Conservation (phyloP, 1,140 invertebrate species). For the Hormaphis cornu region DNA sequence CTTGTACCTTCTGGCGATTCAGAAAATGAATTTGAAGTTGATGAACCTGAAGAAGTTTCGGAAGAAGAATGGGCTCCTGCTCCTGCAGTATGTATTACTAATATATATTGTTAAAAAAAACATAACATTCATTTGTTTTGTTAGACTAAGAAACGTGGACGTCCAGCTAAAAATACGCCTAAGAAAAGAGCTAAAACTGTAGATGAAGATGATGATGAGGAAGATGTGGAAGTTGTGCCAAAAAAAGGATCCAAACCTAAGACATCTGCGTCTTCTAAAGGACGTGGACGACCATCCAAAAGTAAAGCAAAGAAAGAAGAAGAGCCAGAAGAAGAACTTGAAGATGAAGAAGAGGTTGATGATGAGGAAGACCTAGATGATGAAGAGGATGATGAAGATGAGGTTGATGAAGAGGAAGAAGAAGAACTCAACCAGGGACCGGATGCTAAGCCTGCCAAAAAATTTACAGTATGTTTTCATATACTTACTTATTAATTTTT, state of each 20-base stretch:
- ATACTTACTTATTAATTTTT: too few species aligned
- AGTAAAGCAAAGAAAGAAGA: slow-evolving; percentile 31
- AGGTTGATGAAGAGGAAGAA: slow-evolving; percentile 45
- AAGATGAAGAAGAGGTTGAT: slow-evolving; percentile 44
- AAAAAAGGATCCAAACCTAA: slow-evolving; percentile 31
- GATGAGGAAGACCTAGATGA: slow-evolving; percentile 43
- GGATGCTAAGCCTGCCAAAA: slow-evolving; percentile 43
- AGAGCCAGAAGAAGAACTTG: slow-evolving; percentile 42
- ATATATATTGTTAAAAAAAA: neutral
- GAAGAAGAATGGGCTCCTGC: slow-evolving; percentile 36
- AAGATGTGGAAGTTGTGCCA: slow-evolving; percentile 23
- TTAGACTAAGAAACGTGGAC: slow-evolving; percentile 24
- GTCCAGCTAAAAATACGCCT: slow-evolving; percentile 12
- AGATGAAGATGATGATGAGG: slow-evolving; percentile 33
- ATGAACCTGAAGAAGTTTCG: slow-evolving; percentile 36
- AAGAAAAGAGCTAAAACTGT: slow-evolving; percentile 22
- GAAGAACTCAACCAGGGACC: slow-evolving; percentile 45
- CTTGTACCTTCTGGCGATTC: slow-evolving; percentile 33
- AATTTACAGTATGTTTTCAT: slow-evolving; percentile 43
- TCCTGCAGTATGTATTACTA: slow-evolving; percentile 25
- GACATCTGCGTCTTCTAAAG: neutral
- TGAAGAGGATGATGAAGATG: slow-evolving; percentile 44
- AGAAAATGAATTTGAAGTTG: slow-evolving; percentile 36
- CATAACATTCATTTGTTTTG: neutral
- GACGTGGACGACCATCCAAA: slow-evolving; percentile 20